Evolutionary conservation across 2,797 vertebrate genomes (phyloP).

Genomic region (Cossypha niveicapilla): DNA sequence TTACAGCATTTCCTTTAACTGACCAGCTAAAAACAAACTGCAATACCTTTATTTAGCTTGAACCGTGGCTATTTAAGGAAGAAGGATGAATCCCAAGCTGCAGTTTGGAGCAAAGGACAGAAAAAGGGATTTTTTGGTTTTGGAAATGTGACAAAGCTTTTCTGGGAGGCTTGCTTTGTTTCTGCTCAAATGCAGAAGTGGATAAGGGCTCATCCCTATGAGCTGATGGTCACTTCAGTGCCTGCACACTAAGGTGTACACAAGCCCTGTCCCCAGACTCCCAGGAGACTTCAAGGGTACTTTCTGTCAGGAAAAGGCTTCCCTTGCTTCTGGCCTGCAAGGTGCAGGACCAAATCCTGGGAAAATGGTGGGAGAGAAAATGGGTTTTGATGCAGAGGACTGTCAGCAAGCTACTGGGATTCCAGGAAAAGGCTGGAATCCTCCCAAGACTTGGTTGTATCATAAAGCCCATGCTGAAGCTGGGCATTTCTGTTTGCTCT

Average conservation of each 20-base stretch:
- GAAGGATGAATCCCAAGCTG: neutral
- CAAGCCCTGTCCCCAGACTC: neutral
- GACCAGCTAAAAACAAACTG: neutral
- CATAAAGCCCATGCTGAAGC: neutral
- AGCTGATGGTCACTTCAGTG: neutral
- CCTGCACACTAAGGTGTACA: fast-evolving
- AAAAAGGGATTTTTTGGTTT: neutral
- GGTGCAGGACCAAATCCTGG: neutral
- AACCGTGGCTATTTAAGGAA: neutral
- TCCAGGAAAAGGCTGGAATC: neutral
- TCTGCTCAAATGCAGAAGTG: neutral
- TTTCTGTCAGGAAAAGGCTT: neutral
- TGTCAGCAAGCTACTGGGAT: neutral
- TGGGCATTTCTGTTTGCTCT: neutral
- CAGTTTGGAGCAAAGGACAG: neutral
- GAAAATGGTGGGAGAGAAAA: neutral
- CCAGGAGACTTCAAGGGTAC: neutral
- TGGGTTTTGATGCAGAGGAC: neutral
- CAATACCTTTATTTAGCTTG: neutral
- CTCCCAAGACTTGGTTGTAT: neutral
- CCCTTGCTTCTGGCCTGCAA: neutral
- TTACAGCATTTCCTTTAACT: neutral
- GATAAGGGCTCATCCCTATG: fast-evolving
- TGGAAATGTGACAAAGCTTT: neutral
- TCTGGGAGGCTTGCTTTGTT: neutral